Conservation (phyloP, 1,140 invertebrate genomes). For the Himalopsyche phryganea region DNA sequence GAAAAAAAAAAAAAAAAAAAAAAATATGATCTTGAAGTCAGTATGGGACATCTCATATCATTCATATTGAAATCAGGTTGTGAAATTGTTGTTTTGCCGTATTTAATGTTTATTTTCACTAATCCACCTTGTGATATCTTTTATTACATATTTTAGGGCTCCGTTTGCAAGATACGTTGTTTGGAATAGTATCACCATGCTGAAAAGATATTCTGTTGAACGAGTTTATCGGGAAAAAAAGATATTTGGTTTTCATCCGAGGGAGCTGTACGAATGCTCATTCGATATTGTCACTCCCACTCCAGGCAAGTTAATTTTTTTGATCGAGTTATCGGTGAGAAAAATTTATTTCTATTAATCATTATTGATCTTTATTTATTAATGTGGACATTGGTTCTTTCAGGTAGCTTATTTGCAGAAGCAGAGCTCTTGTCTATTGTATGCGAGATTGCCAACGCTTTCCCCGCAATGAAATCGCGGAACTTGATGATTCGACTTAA, state of each 20-base stretch:
- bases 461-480: conserved; percentile 63
- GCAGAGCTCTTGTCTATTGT: conserved; percentile 79
- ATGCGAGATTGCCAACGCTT: conserved; percentile 71
- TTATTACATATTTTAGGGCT: conserved; percentile 36
- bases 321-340: no score
- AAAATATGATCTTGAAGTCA: no score
- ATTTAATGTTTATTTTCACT: no score
- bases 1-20: no score
- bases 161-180: conserved; percentile 55
- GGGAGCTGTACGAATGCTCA: conserved; percentile 84
- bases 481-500: conserved; percentile 77
- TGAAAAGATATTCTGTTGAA: conserved; percentile 83
- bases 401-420: conserved; percentile 72
- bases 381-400: no score
- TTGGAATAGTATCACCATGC: conserved; percentile 70
- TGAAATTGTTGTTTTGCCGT: no score
- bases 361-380: no score
- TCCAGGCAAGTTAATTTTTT: conserved; percentile 45
- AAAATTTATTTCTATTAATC: no score
- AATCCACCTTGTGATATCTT: no score
- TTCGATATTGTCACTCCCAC: conserved; percentile 87
- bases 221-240: conserved; percentile 83
- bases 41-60: no score
- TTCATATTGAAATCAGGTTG: no score
- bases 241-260: conserved; percentile 80